phyloP scores from a whole-genome alignment of 2,113 vertebrate species.

The Brevimyrus niger region DNA sequence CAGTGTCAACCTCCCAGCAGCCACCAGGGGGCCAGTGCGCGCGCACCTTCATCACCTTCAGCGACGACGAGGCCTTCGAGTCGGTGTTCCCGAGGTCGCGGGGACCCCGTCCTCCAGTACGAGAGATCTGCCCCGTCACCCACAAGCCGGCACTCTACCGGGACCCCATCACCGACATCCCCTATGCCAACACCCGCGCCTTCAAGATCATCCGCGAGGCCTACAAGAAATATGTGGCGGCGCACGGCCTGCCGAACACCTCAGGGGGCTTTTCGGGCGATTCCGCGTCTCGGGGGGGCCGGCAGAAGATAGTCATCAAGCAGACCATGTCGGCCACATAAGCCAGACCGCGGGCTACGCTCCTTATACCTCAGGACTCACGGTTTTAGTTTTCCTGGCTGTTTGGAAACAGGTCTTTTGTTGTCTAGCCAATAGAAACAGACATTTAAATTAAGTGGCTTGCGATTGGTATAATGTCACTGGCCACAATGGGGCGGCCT shows the following conservation, averaged over 20 bases:
- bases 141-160: conserved; percentile 81
- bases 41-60: conserved; percentile 87
- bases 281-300: conserved; percentile 44
- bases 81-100: conserved; percentile 58
- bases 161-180: conserved; percentile 91
- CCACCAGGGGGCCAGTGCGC: conserved; percentile 65
- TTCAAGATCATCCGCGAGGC: conserved; percentile 93
- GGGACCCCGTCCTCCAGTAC: conserved; percentile 57
- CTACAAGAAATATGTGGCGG: conserved; percentile 86
- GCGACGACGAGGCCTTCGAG: conserved; percentile 79
- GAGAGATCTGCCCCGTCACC: conserved; percentile 87
- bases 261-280: conserved; percentile 51
- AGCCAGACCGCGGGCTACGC: no score
- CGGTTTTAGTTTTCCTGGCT: neutral
- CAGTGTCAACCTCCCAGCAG: conserved; percentile 37
- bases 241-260: conserved; percentile 77
- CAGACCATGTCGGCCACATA: conserved; percentile 51
- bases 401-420: neutral
- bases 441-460: neutral
- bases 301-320: conserved; percentile 79
- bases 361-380: neutral
- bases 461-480: neutral
- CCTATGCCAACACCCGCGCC: conserved; percentile 78
- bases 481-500: neutral
- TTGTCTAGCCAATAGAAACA: neutral